These are phyloP conservation scores for Subacronicta megacephala DNA, from an alignment of 2,888 invertebrate species.

Conservation along the genomic window DNA sequence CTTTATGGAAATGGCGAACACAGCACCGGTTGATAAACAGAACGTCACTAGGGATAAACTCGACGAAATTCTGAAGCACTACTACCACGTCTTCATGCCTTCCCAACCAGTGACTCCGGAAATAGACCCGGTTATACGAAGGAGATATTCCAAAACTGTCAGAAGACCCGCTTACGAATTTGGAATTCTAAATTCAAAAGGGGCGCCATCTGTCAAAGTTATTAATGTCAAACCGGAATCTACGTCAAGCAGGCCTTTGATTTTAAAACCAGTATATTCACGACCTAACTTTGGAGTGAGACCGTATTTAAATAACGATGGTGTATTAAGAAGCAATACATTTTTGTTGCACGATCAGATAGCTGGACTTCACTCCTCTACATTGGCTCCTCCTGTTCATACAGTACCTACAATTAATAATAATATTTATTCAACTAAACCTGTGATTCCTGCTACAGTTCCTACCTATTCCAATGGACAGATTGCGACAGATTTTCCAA, in stretches of 20 bases:
- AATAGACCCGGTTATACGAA: conserved; percentile 17
- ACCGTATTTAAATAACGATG: conserved; percentile 53
- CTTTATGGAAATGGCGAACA: conserved; percentile 65
- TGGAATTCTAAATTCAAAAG: conserved; percentile 64
- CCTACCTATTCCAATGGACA: neutral
- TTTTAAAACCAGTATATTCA: conserved; percentile 75
- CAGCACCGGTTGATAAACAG: conserved; percentile 53
- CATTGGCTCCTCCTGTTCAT: conserved; percentile 2
- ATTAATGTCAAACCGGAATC: conserved; percentile 67
- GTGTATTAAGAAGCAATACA: conserved; percentile 49
- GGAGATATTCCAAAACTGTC: conserved; percentile 31
- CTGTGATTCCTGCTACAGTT: neutral
- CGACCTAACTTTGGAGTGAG: conserved; percentile 48
- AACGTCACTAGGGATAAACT: conserved; percentile 55
- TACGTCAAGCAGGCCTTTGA: conserved; percentile 56
- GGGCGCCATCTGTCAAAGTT: conserved; percentile 67
- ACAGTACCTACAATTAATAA: conserved; percentile 3
- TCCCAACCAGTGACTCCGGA: conserved; percentile 14
- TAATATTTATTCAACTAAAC: neutral
- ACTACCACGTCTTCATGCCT: conserved; percentile 64
- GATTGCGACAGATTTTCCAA: conserved; percentile 2
- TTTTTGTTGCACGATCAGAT: conserved; percentile 52
- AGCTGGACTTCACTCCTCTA: conserved; percentile 24
- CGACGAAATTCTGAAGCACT: conserved; percentile 63
- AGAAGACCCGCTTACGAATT: conserved; percentile 66